phyloP scores from a whole-genome alignment of 2,888 invertebrate genomes.

The Apodemia mormo region DNA sequence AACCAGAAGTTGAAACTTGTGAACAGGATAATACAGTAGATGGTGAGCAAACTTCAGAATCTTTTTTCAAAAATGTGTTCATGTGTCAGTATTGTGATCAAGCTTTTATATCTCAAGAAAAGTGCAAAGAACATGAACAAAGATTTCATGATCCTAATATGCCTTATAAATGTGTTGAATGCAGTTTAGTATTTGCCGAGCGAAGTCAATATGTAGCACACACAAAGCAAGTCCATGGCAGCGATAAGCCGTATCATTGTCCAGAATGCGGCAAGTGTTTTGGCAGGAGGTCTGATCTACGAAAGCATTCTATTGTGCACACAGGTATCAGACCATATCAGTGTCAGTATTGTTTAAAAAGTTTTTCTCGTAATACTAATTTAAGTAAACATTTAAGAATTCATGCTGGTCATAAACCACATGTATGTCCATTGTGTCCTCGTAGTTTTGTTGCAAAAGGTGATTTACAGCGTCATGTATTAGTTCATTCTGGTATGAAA shows the following conservation, averaged over 20 bases:
- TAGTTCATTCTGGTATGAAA: constrained; percentile 85
- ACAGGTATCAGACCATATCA: constrained; percentile 89
- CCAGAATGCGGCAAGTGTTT: constrained; percentile 86
- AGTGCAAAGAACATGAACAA: constrained; percentile 84
- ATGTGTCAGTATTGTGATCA: constrained; percentile 88
- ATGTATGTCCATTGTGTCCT: constrained; percentile 87
- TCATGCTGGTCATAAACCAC: constrained; percentile 86
- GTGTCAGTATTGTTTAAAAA: constrained; percentile 87
- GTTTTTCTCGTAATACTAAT: constrained; percentile 89
- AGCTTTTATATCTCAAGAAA: constrained; percentile 85
- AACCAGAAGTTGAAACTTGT: constrained; percentile 54
- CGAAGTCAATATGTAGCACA: constrained; percentile 84
- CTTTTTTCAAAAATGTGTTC: constrained; percentile 83
- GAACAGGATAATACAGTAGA: constrained; percentile 74
- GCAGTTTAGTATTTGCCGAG: constrained; percentile 83
- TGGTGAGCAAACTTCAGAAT: constrained; percentile 67
- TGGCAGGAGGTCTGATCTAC: constrained; percentile 85
- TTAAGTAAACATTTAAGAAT: constrained; percentile 88
- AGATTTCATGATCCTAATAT: constrained; percentile 83
- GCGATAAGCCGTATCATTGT: constrained; percentile 87
- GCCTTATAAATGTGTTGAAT: constrained; percentile 83
- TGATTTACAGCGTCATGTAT: constrained; percentile 85
- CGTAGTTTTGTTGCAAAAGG: constrained; percentile 87
- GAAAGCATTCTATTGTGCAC: constrained; percentile 89
- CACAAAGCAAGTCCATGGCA: constrained; percentile 84